Base-by-base conservation (phyloP, 2,113 vertebrate genomes). In the Prinia subflava region DNA sequence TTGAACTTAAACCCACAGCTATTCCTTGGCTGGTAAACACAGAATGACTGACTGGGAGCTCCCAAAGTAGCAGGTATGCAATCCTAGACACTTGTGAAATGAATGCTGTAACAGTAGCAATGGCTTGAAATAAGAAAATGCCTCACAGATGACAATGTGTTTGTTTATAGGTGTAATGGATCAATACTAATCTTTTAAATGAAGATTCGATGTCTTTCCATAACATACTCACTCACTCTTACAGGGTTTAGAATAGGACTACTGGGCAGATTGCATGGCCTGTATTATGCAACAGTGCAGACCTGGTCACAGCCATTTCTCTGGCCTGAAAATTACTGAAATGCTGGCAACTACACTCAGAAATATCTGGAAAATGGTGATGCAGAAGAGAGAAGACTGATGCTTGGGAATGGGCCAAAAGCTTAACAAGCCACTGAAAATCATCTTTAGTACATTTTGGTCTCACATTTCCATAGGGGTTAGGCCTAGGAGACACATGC, bases 241-340 rank as follows among this genome's bases (percentile, higher is more conserved):
- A 55, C 13, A 59, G 21, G 13, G 14, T 53, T 75, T 75, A 30
- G 68, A 65, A 63, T 5, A 35, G 31, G 56, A 70, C 52, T 75
- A 17, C 13, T 13, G 21, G 41, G n/a, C 37, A 79, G 37, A 91
- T 7, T 42, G 23, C 0, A 0, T 42, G 33, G 50, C 21, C 50
- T 69, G 6, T 46, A 28, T 19, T 60, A 37, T 25, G 73, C 20
- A 56, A 19, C 27, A 47, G 30, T 8, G 50, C 69, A 91, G 41
- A 55, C 13, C 64, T 28, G 33, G 30, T 75, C 37, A 41, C 11
- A 53, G 63, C 14, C 18, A 60, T 52, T 25, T 41, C 65, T 78
- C 30, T 47, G 41, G 56, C 30, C 60, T 78, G 65, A 70, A 39
- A 88, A 47, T 33, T 56, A 85, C 15, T 33, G 42, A 92, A 73